Evolutionary conservation across 1,140 invertebrate genomes (phyloP), one percentile per base, ranked within the genome.

Genomic region (Drosophila truncata): DNA sequence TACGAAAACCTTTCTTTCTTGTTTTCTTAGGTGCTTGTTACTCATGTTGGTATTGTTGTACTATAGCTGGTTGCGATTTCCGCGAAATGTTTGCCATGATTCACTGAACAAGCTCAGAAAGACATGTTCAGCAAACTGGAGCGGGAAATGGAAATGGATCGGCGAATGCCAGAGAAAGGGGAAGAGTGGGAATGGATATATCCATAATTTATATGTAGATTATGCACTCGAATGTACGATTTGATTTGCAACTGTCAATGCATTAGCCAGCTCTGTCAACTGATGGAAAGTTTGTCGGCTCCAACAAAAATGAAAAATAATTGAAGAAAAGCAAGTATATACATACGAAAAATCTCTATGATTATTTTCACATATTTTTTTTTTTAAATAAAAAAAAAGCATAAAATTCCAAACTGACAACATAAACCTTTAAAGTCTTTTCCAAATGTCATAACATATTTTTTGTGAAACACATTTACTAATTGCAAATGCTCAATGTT

Each of bases 171-270:
- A n/a, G 58, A 37, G 55, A 39, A 59, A 33, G 13, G 33, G 23
- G 27, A 20, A 16, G 18, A 33, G 27, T 31, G 18, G 33, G 33
- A 29, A 47, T 67, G 35, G 33, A 64, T 37, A 41, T 73, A 37
- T 73, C 69, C 58, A 82, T 80, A 88, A 87, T 88, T 87, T 88
- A 88, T 88, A 84, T 84, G 80, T 80, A 70, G 72, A 87, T 78
- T 60, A 80, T 83, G 71, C 67, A 52, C 66, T 63, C 64, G 66
- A 71, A 83, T 80, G 65, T 73, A 84, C 72, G 70, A 80, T 88
- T 87, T 87, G 80, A 86, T 86, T 87, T 73, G 80, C 80, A 87
- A 80, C 83, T 86, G 83, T 87, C 83, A 86, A 82, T 82, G 79
- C 44, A 61, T 80, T 77, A 37, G 33, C 52, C 35, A 42, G 57